Percentiles rank a stretch among this genome's conserved stretches.
phyloP scores from a whole-genome alignment of 2,797 vertebrate genomes.

The Macropodus opercularis region DNA sequence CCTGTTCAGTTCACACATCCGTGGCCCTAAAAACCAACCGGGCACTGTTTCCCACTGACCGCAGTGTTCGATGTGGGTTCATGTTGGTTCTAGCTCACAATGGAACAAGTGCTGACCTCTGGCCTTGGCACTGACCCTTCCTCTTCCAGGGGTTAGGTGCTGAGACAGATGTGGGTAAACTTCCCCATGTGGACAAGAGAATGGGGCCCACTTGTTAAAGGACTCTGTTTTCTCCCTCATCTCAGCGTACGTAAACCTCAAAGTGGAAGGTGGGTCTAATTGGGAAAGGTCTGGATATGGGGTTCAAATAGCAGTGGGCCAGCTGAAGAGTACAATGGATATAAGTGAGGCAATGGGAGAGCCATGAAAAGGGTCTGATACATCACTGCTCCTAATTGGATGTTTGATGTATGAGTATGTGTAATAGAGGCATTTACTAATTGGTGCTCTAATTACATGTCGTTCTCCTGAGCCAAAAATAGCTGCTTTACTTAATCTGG shows the following conservation, averaged over 20 bases:
- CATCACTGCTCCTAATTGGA: slow-evolving; percentile 64
- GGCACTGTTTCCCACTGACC: slow-evolving; percentile 70
- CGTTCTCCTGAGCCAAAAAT: slow-evolving; percentile 6
- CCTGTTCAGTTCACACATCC: slow-evolving; percentile 80
- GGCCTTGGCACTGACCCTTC: slow-evolving; percentile 76
- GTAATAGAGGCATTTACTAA: slow-evolving; percentile 55
- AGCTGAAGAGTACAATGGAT: slow-evolving; percentile 68
- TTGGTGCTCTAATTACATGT: slow-evolving; percentile 46
- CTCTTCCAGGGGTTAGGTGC: slow-evolving; percentile 81
- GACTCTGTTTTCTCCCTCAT: slow-evolving; percentile 71
- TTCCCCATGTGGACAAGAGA: slow-evolving; percentile 78
- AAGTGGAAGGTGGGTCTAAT: slow-evolving; percentile 83
- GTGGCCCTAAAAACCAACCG: slow-evolving; percentile 74
- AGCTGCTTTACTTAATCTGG: not conserved
- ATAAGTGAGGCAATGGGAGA: slow-evolving; percentile 59
- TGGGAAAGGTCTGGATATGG: slow-evolving; percentile 73
- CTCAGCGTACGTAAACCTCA: slow-evolving; percentile 71
- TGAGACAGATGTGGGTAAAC: slow-evolving; percentile 87
- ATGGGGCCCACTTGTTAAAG: slow-evolving; percentile 81
- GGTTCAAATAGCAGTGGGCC: slow-evolving; percentile 77
- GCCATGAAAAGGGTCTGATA: slow-evolving; percentile 58
- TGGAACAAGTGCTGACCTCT: slow-evolving; percentile 82
- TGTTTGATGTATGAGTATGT: slow-evolving; percentile 51
- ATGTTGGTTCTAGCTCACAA: slow-evolving; percentile 83
- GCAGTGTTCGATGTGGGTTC: slow-evolving; percentile 68